Evolutionary conservation across 2,888 invertebrate genomes (phyloP).

Genomic region (Pseudeuparius sepicola): DNA sequence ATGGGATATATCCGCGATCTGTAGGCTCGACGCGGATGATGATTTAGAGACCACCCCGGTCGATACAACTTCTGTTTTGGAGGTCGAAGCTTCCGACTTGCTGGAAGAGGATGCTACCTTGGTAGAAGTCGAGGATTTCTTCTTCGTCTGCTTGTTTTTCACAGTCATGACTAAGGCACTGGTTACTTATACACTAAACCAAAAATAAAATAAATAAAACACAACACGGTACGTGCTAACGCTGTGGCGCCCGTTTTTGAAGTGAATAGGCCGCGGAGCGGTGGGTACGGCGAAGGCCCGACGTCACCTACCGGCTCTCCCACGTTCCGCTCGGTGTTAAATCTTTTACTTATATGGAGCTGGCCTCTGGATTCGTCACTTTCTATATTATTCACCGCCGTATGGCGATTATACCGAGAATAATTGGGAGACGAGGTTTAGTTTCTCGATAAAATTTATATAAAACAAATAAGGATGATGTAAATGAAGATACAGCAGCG

Average conservation of each 20-base stretch:
- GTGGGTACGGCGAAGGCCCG: conserved; percentile 3
- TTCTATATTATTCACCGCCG: too few relatives aligned
- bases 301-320: too few relatives aligned
- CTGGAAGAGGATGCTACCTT: conserved; percentile 25
- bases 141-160: too few relatives aligned
- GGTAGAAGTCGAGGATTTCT: conserved; percentile 30
- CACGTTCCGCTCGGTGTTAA: too few relatives aligned
- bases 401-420: too few relatives aligned
- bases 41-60: conserved; percentile 31
- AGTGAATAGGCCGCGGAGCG: conserved; percentile 17
- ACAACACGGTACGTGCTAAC: conserved; percentile 24
- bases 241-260: conserved; percentile 28
- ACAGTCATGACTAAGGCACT: conserved; percentile 32
- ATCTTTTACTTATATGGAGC: conserved; percentile 35
- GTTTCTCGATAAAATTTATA: too few relatives aligned
- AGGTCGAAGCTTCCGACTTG: too few relatives aligned
- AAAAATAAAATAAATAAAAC: conserved; percentile 22
- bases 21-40: conserved; percentile 35
- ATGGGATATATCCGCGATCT: conserved; percentile 38
- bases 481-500: too few relatives aligned
- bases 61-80: conserved; percentile 21
- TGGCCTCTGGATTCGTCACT: too few relatives aligned
- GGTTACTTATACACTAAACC: conserved; percentile 13
- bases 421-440: too few relatives aligned
- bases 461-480: too few relatives aligned